phyloP scores from a whole-genome alignment of 1,140 invertebrate species.

The Penaeus chinensis region DNA sequence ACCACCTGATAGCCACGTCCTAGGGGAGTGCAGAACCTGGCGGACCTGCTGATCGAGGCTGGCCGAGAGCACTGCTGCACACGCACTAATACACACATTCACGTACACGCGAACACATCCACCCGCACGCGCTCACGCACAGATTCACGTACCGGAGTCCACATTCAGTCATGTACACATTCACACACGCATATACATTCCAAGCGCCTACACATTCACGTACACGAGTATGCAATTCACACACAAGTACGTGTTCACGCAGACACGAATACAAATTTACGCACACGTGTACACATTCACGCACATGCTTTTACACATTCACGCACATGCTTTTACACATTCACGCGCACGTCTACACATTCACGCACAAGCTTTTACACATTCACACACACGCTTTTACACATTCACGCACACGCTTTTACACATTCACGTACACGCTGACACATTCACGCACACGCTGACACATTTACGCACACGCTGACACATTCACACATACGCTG shows the following conservation, averaged over 20 bases:
- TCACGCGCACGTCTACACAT: not conserved
- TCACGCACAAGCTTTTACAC: not conserved
- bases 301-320: not conserved
- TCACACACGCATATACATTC: not conserved
- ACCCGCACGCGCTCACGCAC: too few species aligned
- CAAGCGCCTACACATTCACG: not conserved
- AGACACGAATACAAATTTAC: not conserved
- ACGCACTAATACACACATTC: too few species aligned
- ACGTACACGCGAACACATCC: too few species aligned
- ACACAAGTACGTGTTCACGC: not conserved
- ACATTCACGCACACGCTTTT: not conserved
- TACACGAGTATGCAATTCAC: not conserved
- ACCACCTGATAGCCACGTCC: too few species aligned
- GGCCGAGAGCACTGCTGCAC: too few species aligned
- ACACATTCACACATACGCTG: not conserved
- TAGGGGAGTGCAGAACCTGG: too few species aligned
- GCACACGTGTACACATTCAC: not conserved
- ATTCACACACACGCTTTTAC: not conserved
- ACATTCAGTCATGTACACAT: too few species aligned
- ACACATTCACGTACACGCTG: not conserved
- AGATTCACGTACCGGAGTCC: too few species aligned
- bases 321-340: not conserved
- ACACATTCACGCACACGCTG: not conserved
- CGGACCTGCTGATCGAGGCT: too few species aligned
- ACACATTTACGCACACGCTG: not conserved